Base-by-base conservation (phyloP, 2,888 invertebrate species). In the Tiliacea aurago region DNA sequence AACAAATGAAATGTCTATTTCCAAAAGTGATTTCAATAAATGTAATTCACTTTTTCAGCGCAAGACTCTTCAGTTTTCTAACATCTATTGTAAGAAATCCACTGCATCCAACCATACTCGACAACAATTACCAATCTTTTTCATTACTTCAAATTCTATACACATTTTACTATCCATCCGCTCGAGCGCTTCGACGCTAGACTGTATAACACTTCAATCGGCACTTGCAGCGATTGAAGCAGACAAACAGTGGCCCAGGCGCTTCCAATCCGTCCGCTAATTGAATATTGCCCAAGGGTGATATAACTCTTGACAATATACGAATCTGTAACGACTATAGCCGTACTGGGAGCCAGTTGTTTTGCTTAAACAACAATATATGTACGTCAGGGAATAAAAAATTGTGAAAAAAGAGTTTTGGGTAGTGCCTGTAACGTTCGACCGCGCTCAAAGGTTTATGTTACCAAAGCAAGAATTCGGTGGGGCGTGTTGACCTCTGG, bases 331-430 rank as follows among this genome's bases (percentile, higher is more conserved):
- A 87, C 86, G 84, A 86, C 84, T 88, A 90, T 90, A 86, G 80
- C 83, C 88, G 87, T 81, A 73, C 82, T 69, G 92, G 92, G 93
- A 91, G 86, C 74, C 88, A 87, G 92, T 91, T 92, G 90, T 92
- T 93, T 86, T 88, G 88, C 87, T 89, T 92, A 91, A 92, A 92
- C 87, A 88, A 92, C 88, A 86, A 94, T 91, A 87, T 93, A 93
- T 93, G 87, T 84, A 73, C 92, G 84, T 84, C 63, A 56, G 86
- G 90, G 91, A 83, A 76, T 79, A 80, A 73, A 85, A 80, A 86
- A 73, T 62, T 66, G 83, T 73, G 74, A 70, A 86, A 89, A 85
- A 71, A 71, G 70, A 70, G 65, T 84, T 86, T 86, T 74, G 81
- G 70, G 78, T 80, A 66, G 73, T 70, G 51, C 67, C 62, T 59